Percentiles rank a stretch among this genome's conserved stretches.
These are phyloP conservation scores for Aldabrachelys gigantea DNA, from an alignment of 2,113 vertebrate genomes.

Conservation along the genomic window DNA sequence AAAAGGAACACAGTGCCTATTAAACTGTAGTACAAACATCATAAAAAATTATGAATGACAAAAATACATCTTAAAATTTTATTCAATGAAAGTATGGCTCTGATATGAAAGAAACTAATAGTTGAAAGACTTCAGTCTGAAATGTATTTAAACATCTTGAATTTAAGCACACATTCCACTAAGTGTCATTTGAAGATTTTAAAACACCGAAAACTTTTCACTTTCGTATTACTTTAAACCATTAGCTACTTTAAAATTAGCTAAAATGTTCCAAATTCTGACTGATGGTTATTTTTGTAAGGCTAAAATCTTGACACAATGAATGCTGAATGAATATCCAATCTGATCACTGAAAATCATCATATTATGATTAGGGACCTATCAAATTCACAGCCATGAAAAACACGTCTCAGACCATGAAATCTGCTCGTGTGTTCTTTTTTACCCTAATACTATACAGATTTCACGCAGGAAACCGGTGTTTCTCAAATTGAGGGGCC, in stretches of 20 bases:
- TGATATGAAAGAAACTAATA: background rate
- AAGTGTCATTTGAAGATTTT: background rate
- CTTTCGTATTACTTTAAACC: background rate
- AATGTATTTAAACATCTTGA: background rate
- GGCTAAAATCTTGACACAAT: background rate
- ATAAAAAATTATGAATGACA: background rate
- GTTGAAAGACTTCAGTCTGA: background rate
- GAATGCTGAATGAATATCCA: fast-evolving
- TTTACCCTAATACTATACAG: no score
- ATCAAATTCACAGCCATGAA: no score
- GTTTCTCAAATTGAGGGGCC: no score
- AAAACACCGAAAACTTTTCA: background rate
- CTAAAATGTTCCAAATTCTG: background rate
- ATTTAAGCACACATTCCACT: background rate
- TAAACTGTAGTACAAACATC: background rate
- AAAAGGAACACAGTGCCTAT: background rate
- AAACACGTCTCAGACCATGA: no score
- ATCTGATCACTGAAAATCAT: background rate
- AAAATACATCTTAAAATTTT: background rate
- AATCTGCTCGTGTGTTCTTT: no score
- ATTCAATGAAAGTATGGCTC: background rate
- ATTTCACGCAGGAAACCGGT: no score
- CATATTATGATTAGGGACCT: background rate
- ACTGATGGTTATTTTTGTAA: background rate
- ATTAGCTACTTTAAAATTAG: background rate